phyloP scores from a whole-genome alignment of 1,140 invertebrate species.

The Drosophila willistoni region DNA sequence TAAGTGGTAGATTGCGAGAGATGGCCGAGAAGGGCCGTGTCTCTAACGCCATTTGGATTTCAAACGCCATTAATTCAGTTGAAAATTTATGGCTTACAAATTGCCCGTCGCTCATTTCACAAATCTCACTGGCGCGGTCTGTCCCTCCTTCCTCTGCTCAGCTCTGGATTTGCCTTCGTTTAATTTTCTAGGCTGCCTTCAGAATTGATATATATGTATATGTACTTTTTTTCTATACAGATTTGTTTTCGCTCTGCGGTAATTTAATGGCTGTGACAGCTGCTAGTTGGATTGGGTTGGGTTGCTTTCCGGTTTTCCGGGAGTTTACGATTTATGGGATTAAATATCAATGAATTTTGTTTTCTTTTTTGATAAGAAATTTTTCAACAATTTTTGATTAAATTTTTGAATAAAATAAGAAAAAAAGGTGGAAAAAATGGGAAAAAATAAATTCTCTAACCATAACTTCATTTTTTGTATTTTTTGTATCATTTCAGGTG shows the following conservation, averaged over 20 bases:
- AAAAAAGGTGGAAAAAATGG: not conserved
- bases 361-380: not conserved
- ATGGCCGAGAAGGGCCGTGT: not conserved
- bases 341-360: conserved; percentile 2
- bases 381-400: conserved; percentile 5
- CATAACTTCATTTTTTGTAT: not conserved
- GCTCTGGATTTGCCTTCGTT: not conserved
- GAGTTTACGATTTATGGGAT: conserved; percentile 4
- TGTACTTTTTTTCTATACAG: not conserved
- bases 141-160: conserved; percentile 41
- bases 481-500: not conserved
- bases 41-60: conserved; percentile 72
- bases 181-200: conserved; percentile 10
- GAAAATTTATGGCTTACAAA: conserved; percentile 76
- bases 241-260: conserved; percentile 38
- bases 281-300: conserved; percentile 15
- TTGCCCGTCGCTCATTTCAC: conserved; percentile 48
- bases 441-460: not conserved
- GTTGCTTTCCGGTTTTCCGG: not conserved
- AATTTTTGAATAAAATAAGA: not conserved
- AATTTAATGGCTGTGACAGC: conserved; percentile 57
- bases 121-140: conserved; percentile 23
- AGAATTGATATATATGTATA: conserved; percentile 13
- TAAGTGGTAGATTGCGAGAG: conserved; percentile 4
- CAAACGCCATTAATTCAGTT: conserved; percentile 74